Evolutionary conservation across 2,113 vertebrate species (phyloP).

Genomic region (Pavo muticus): DNA sequence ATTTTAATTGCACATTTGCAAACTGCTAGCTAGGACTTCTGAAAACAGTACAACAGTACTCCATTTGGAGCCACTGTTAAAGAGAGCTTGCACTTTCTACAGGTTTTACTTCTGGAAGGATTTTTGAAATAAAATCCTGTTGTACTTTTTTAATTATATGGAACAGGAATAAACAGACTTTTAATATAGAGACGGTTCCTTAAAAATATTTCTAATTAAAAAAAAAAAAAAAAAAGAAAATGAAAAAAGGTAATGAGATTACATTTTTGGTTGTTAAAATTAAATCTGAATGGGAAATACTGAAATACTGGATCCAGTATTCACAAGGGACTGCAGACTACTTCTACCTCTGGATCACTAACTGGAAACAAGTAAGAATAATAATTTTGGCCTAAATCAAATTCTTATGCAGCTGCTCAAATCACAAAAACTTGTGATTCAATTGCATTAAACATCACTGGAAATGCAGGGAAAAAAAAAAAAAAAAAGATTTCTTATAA

Average conservation of each 20-base stretch:
- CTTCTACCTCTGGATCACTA: neutral
- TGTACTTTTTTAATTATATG: neutral
- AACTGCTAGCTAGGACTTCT: conserved; percentile 69
- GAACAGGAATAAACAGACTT: neutral
- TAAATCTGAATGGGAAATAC: neutral
- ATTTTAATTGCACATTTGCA: conserved; percentile 82
- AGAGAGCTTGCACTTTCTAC: neutral
- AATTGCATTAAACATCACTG: neutral
- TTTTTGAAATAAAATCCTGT: neutral
- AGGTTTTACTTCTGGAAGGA: neutral
- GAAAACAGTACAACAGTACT: conserved; percentile 40
- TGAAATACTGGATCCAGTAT: neutral
- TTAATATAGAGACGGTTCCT: neutral
- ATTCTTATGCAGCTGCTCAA: neutral
- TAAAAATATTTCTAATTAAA: neutral
- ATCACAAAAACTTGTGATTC: neutral
- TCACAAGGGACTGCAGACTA: neutral
- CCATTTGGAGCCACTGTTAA: conserved; percentile 14
- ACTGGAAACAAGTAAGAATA: neutral
- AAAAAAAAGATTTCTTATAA: neutral
- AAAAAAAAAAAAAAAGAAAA: neutral
- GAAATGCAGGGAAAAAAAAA: neutral
- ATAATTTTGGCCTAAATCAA: neutral
- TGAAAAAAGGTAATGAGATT: neutral
- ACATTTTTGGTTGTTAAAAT: neutral